These are phyloP conservation scores for Camponotus floridanus DNA, from an alignment of 1,140 invertebrate species.

Conservation along the genomic window DNA sequence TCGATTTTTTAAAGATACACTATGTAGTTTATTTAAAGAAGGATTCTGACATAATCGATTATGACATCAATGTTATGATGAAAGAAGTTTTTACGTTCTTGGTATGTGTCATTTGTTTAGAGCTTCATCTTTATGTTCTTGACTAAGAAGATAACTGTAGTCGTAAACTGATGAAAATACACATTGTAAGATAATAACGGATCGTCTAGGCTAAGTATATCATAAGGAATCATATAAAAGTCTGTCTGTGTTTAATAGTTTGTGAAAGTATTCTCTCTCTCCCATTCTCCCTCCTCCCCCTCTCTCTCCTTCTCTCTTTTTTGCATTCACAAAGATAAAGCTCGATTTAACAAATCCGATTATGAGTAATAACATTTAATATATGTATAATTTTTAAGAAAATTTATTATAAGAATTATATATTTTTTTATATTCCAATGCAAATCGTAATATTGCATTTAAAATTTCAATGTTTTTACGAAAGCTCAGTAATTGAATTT, in stretches of 20 bases:
- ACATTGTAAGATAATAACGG: slow-evolving; percentile 25
- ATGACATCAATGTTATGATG: neutral
- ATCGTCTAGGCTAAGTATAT: slow-evolving; percentile 41
- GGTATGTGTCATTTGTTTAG: slow-evolving; percentile 24
- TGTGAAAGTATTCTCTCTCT: neutral
- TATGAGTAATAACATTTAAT: neutral
- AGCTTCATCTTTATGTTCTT: slow-evolving; percentile 27
- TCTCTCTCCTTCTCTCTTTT: neutral
- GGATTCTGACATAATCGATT: neutral
- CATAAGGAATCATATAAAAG: slow-evolving; percentile 54
- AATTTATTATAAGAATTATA: neutral
- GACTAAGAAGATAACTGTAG: slow-evolving; percentile 4
- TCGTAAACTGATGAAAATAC: slow-evolving; percentile 32
- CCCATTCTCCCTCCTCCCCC: too few species aligned
- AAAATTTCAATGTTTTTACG: neutral
- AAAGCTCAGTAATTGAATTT: neutral
- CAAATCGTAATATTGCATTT: neutral
- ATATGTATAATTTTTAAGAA: slow-evolving; percentile 3
- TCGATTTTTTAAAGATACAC: neutral
- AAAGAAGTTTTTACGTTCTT: neutral
- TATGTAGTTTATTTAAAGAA: neutral
- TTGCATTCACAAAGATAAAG: neutral
- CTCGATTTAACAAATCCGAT: neutral
- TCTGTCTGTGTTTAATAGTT: slow-evolving; percentile 43
- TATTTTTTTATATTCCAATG: neutral